These are phyloP conservation scores for Zophobas atratus DNA, from an alignment of 1,140 invertebrate genomes.

Conservation along the genomic window DNA sequence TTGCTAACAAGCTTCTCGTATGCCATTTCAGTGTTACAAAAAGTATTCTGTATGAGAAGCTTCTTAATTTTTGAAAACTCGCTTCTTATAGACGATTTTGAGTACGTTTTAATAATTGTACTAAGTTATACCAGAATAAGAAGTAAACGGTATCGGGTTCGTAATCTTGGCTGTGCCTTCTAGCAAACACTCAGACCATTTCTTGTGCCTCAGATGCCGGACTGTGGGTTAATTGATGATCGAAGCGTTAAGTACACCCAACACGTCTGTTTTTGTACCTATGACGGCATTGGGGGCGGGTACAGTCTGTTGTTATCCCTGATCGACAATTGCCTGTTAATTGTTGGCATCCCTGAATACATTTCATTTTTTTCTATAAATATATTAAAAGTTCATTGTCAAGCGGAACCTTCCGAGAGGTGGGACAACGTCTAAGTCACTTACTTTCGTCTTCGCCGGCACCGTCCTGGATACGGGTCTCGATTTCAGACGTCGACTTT, in stretches of 20 bases:
- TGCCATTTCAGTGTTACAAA: too few relatives aligned
- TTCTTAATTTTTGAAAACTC: too few relatives aligned
- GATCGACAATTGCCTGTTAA: conserved; percentile 65
- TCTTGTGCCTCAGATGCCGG: too few relatives aligned
- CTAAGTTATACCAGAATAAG: too few relatives aligned
- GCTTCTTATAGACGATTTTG: too few relatives aligned
- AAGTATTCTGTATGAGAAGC: too few relatives aligned
- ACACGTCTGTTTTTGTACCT: conserved; percentile 46
- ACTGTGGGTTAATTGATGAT: conserved; percentile 19
- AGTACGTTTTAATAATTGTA: too few relatives aligned
- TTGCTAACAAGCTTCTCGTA: too few relatives aligned
- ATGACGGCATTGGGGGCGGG: conserved; percentile 47
- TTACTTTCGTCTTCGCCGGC: conserved; percentile 82
- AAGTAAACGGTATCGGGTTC: too few relatives aligned
- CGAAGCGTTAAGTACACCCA: conserved; percentile 34
- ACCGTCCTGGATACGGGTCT: conserved; percentile 74
- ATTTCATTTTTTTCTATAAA: conserved; percentile 58
- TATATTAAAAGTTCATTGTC: conserved; percentile 32
- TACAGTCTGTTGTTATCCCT: conserved; percentile 58
- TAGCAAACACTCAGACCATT: too few relatives aligned
- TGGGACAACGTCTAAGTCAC: conserved; percentile 61
- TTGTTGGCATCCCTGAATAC: conserved; percentile 65
- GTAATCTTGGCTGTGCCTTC: too few relatives aligned
- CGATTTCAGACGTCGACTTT: conserved; percentile 87
- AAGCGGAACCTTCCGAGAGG: conserved; percentile 1